phyloP scores from a whole-genome alignment of 2,888 invertebrate species.

The Crepidodera aurea region DNA sequence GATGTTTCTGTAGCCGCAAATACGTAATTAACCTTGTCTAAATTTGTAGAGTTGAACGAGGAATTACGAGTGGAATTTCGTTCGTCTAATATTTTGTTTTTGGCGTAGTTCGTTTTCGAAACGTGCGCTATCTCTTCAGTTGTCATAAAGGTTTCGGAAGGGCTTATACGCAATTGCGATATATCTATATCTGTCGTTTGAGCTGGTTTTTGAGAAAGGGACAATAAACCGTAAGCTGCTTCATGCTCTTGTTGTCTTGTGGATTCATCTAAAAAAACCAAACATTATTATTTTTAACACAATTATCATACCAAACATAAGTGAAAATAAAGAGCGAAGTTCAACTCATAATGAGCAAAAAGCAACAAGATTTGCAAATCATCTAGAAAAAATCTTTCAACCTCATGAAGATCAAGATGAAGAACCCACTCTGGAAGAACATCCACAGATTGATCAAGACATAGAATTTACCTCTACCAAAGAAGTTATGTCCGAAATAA shows the following conservation, averaged over 20 bases:
- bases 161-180: slow-evolving; percentile 33
- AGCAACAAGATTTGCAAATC: too few relatives aligned
- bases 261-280: slow-evolving; percentile 71
- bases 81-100: slow-evolving; percentile 59
- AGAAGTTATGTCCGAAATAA: too few relatives aligned
- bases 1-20: slow-evolving; percentile 35
- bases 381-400: too few relatives aligned
- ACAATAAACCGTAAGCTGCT: slow-evolving; percentile 83
- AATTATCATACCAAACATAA: too few relatives aligned
- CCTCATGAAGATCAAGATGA: too few relatives aligned
- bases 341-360: too few relatives aligned
- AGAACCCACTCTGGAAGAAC: too few relatives aligned
- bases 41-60: slow-evolving; percentile 29
- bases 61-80: slow-evolving; percentile 25
- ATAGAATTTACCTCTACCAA: too few relatives aligned
- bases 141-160: slow-evolving; percentile 52
- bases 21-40: slow-evolving; percentile 31
- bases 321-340: too few relatives aligned
- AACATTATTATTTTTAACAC: background rate
- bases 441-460: too few relatives aligned
- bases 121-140: slow-evolving; percentile 59
- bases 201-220: slow-evolving; percentile 70
- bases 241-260: slow-evolving; percentile 83
- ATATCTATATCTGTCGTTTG: slow-evolving; percentile 44
- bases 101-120: slow-evolving; percentile 58